These are phyloP conservation scores for Pollenia labialis DNA, from an alignment of 2,888 invertebrate genomes.

Conservation along the genomic window DNA sequence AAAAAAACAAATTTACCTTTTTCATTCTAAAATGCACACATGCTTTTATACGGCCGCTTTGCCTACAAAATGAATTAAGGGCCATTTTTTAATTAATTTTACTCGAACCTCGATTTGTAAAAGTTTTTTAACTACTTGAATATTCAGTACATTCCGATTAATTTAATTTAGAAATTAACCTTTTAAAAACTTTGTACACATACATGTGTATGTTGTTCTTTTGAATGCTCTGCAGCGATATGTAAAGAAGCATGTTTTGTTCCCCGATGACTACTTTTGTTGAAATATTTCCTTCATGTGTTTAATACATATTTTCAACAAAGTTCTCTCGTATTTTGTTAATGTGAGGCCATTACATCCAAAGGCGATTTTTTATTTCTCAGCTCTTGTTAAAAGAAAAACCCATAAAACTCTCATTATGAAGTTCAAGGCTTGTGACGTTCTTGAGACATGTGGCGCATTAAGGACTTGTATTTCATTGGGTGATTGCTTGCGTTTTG, in stretches of 20 bases:
- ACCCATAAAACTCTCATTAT: slow-evolving; percentile 39
- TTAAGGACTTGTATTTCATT: not conserved
- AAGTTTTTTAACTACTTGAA: no score
- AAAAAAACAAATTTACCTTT: not conserved
- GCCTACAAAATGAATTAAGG: no score
- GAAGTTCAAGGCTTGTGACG: slow-evolving; percentile 43
- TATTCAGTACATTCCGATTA: no score
- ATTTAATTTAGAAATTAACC: no score
- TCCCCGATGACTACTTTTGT: slow-evolving; percentile 5
- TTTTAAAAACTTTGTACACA: no score
- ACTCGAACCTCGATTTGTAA: no score
- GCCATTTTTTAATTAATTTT: no score
- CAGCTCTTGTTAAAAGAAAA: not conserved
- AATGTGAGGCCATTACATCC: slow-evolving; percentile 28
- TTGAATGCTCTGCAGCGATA: no score
- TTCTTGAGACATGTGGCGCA: slow-evolving; percentile 4
- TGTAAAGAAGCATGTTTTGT: not conserved
- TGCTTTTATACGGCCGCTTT: no score
- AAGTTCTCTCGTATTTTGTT: not conserved
- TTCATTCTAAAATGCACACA: no score
- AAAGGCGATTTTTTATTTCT: not conserved
- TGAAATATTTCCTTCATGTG: not conserved
- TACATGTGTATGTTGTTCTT: no score
- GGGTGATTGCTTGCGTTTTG: not conserved
- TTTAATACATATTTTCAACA: not conserved